Base-by-base conservation (phyloP, 1,140 invertebrate genomes). In the Penaeus chinensis region DNA sequence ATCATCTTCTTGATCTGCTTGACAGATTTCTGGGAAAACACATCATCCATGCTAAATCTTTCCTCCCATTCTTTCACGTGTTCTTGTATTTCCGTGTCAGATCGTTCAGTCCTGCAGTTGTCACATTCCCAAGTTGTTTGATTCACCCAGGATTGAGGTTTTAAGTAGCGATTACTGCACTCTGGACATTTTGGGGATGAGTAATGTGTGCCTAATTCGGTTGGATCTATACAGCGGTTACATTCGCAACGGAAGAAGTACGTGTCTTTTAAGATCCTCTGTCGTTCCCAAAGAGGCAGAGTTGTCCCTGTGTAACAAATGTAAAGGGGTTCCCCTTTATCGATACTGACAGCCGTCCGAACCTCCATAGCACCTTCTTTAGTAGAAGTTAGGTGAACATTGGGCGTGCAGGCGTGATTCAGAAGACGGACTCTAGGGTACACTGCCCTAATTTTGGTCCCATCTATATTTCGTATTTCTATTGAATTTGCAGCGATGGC, bases 341-440 rank as follows among this genome's bases (percentile, higher is more conserved):
- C 47, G 60, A 90, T 69, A 27, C 54, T 54, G n/a, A 87, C 83
- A 11, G 89, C 61, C 16, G 90, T 88, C 24, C 90, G 76, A 13
- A 77, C 89, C 1, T 96, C 93, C 1, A 94, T 94, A 63, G 87
- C 89, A 74, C 84, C 91, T 1, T 95, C 94, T 91, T 96, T 96
- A 88, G 94, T 96, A 91, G 96, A 96, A 88, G 94, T 96, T 91
- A 96, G 96, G n/a, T 94, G 94, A 90, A 96, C 95, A 92, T 96
- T 97, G 0, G 96, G 95, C 10, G 92, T 92, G 91, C 96, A 97
- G 86, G 94, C 95, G 92, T 97, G 96, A 90, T 97, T 96, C 61
- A 96, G 92, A 91, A 96, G 95, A 0, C 96, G 96, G 2, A 95
- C 93, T 19, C 91, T 92, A 90, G 96, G 94, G 91, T 95, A 97